phyloP scores from a whole-genome alignment of 23 tunicate species.

The Styela plicata region DNA sequence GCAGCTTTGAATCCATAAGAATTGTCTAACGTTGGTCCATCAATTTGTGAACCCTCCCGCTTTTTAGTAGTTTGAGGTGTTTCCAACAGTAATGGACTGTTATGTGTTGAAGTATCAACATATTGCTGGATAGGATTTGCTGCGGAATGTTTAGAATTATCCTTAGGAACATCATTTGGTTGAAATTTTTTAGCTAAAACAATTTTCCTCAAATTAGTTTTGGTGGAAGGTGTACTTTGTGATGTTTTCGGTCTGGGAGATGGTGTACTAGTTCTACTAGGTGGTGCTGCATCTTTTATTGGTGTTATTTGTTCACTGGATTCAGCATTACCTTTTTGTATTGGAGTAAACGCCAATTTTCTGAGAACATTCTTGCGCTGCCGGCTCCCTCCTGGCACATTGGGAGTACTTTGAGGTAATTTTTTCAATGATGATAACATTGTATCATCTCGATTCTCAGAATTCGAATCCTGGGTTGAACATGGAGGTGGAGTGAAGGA shows the following conservation, averaged over 20 bases:
- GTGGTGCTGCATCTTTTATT: background rate
- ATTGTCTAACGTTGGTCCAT: conserved; percentile 31
- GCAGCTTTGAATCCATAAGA: conserved; percentile 23
- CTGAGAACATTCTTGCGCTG: conserved; percentile 7
- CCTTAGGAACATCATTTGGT: background rate
- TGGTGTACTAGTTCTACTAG: background rate
- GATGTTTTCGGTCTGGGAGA: conserved; percentile 9
- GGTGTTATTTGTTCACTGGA: background rate
- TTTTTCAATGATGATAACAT: background rate
- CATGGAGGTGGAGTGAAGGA: conserved; percentile 8
- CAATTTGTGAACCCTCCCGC: conserved; percentile 26
- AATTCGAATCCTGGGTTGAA: background rate
- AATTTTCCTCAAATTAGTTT: background rate
- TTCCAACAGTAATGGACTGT: background rate
- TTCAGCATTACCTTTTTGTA: background rate
- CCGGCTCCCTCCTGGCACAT: background rate
- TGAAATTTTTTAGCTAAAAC: background rate
- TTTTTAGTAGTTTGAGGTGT: background rate
- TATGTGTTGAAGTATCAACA: background rate
- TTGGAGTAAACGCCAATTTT: conserved; percentile 8
- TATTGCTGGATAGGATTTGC: no score
- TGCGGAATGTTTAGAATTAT: background rate
- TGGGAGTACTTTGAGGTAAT: conserved; percentile 30
- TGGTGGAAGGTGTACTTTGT: background rate
- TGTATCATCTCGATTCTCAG: background rate